Percentiles rank a stretch among this genome's conserved stretches.
These are phyloP conservation scores for Pristionchus entomophagus DNA, from an alignment of 2,888 invertebrate species.

Conservation along the genomic window DNA sequence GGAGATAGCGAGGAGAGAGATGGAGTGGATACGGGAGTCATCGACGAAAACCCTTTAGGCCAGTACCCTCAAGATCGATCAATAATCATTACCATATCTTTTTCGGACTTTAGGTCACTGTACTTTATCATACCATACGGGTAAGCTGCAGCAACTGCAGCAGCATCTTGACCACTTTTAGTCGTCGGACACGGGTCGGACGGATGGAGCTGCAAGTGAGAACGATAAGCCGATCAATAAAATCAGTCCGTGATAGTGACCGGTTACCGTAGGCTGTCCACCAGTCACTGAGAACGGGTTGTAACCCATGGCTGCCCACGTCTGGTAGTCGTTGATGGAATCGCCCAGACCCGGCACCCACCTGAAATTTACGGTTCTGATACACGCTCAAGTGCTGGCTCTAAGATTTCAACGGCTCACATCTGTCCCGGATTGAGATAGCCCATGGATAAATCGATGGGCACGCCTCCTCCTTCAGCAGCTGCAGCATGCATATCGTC, in stretches of 20 bases:
- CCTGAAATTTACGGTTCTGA: not conserved
- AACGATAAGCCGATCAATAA: constrained; percentile 13
- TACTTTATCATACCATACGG: constrained; percentile 1
- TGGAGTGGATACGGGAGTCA: not conserved
- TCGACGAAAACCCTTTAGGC: constrained; percentile 21
- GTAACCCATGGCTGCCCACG: constrained; percentile 29
- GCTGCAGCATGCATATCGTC: constrained; percentile 26
- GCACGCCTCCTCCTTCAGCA: not conserved
- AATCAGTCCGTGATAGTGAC: not conserved
- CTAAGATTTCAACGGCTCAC: too few species aligned
- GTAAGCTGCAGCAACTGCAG: not conserved
- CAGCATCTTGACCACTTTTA: not conserved
- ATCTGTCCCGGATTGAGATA: not conserved
- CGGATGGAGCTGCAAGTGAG: constrained; percentile 28
- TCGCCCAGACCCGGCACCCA: constrained; percentile 10
- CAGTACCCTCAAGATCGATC: too few species aligned
- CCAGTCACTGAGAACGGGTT: not conserved
- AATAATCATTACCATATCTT: too few species aligned
- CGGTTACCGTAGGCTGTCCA: constrained; percentile 1
- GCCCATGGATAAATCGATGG: constrained; percentile 32
- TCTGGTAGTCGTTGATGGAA: constrained; percentile 39
- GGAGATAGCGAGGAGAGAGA: not conserved
- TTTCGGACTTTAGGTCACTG: not conserved
- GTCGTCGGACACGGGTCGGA: constrained; percentile 45
- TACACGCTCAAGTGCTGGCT: not conserved